Base-by-base conservation (phyloP, 1,140 invertebrate species). In the Calephelis nemesis region DNA sequence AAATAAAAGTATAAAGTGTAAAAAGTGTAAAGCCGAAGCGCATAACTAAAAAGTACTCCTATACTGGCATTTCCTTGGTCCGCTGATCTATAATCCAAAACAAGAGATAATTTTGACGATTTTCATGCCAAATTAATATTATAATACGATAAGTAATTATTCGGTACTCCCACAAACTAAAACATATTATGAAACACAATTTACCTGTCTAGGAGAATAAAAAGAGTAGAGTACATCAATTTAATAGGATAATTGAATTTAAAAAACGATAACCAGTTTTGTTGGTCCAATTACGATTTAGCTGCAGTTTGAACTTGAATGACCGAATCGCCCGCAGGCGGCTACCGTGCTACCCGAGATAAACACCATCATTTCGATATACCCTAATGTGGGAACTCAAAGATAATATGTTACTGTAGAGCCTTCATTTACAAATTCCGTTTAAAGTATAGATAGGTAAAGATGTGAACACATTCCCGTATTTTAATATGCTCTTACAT, bases 301-400 rank as follows among this genome's bases (percentile, higher is more conserved):
- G 50, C 13, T 54, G 19, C 13, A 50, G 15, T 54, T 54, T 54
- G 50, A 54, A 54, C 50, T 54, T 54, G 50, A 54, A 54, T 54
- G 50, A 54, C 50, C 50, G 50, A 54, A 54, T 54, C 71, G 78
- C 78, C 74, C 47, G 71, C 65, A 70, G 78, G 65, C 72, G 30
- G 78, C 78, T 78, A 47, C 78, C 70, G 78, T 60, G 70, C 64
- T 80, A 80, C 78, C 63, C 78, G 65, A 71, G 74, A 80, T 71
- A 54, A 54, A 54, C 69, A 68, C 71, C 62, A 72, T 75, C 73
- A 80, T 80, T 76, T 71, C 62, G 49, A 40, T 67, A 71, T 9
- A 54, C 13, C 50, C 50, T 54, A 54, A 54, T 54, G 50, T 54
- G 50, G 50, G 50, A 54, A 54, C 7, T 9, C 13, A 15, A 4